Conservation (phyloP, 2,888 invertebrate genomes). For the Heliothis peltigera region DNA sequence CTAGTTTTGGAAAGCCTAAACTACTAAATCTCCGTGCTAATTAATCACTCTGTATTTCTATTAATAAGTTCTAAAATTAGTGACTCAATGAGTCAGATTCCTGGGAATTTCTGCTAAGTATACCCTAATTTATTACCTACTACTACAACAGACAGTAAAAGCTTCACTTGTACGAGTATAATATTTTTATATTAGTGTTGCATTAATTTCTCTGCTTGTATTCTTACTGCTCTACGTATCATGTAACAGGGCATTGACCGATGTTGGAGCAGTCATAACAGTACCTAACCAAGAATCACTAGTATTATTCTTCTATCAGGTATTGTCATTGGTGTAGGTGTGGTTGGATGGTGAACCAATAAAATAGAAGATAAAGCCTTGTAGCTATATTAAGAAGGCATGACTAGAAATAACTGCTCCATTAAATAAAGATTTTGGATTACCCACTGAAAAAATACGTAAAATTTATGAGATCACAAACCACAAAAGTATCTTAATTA, state of each 20-base stretch:
- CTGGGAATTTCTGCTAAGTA: background rate
- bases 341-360: background rate
- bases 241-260: slow-evolving; percentile 47
- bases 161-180: slow-evolving; percentile 1
- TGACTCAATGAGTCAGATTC: background rate
- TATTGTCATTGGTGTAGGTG: background rate
- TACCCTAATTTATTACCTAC: slow-evolving; percentile 3
- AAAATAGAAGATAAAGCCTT: background rate
- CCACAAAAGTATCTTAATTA: background rate
- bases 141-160: slow-evolving; percentile 1
- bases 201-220: slow-evolving; percentile 6
- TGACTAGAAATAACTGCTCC: background rate
- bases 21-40: background rate
- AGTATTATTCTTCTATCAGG: background rate
- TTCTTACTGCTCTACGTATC: slow-evolving; percentile 18
- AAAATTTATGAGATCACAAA: slow-evolving; percentile 8
- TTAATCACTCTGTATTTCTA: background rate
- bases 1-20: background rate
- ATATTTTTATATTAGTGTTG: slow-evolving; percentile 1
- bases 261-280: slow-evolving; percentile 11
- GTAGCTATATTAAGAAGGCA: background rate
- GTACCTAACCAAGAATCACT: slow-evolving; percentile 8
- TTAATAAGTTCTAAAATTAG: background rate
- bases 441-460: no score
- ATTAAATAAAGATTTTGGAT: slow-evolving; percentile 17